Base-by-base conservation (phyloP, 2,888 invertebrate genomes). In the Limnephilus rhombicus region DNA sequence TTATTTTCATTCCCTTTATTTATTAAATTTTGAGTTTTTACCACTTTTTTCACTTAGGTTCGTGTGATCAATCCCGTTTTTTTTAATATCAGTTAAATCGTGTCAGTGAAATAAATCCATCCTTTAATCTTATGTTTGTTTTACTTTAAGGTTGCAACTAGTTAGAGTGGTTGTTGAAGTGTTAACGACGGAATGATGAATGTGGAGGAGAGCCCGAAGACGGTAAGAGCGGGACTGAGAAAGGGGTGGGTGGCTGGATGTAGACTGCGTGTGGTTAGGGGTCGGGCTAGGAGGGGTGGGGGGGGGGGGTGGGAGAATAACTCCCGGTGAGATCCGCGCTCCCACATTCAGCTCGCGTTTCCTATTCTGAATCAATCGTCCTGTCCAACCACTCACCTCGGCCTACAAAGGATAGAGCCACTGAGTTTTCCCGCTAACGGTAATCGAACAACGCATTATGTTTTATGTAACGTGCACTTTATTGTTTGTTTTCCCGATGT, bases 351-450 rank as follows among this genome's bases (percentile, higher is more conserved):
- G n/a, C 45, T 53, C 92, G 93, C 91, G 93, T 93, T 92, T 92
- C 91, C 93, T 90, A 93, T 93, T 92, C 91, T 87, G 92, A 93
- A 93, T 93, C 93, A 92, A 93, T 93, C 93, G 92, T 85, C 82
- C 88, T 80, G 82, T 91, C 45, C 91, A n/a, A 83, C 85, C 81
- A 89, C 91, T 86, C 80, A 91, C 86, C 80, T 90, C 83, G 15
- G 53, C 85, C 85, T 18, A 83, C 34, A 83, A 83, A 37, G 34
- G 34, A 83, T 83, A 24, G 9, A n/a, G 85, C 85, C 85, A 85
- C 85, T 41, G 37, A 85, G 37, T 41, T 85, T 85, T 11, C n/a
- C 41, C 85, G 45, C 41, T 41, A 41, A n/a, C 68, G 24, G 68
- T 68, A 68, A 68, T 68, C 68, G 68, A 68, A 68, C 68, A 68